Evolutionary conservation across 2,113 vertebrate species (phyloP).

Genomic region (Proteles cristata): DNA sequence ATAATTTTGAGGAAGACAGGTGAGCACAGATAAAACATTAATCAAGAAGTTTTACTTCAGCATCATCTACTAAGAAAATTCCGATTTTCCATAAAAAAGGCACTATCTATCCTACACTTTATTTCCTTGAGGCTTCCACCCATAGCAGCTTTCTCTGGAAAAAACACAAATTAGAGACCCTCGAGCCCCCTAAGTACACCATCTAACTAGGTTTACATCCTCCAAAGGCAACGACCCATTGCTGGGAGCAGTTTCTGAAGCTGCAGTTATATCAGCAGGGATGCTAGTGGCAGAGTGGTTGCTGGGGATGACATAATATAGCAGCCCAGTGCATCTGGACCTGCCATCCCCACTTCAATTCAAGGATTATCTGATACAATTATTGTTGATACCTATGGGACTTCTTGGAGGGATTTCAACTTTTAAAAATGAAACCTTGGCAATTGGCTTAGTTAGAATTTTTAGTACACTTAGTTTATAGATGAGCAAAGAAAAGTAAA

Average conservation of each 20-base stretch:
- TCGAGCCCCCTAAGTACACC: neutral
- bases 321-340: neutral
- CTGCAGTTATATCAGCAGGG: neutral
- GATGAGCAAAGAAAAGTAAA: neutral
- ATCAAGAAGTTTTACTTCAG: neutral
- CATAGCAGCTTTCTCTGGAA: neutral
- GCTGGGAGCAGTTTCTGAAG: neutral
- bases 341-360: neutral
- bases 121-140: neutral
- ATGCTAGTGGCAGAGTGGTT: neutral
- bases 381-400: neutral
- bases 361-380: slow-evolving; percentile 9
- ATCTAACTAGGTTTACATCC: neutral
- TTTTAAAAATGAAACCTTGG: slow-evolving; percentile 1
- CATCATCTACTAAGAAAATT: neutral
- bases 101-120: neutral
- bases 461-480: neutral
- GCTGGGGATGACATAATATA: neutral
- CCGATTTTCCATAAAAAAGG: neutral
- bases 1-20: neutral
- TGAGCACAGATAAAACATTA: neutral
- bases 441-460: neutral
- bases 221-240: neutral
- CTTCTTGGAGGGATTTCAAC: neutral
- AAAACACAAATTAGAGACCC: neutral